Conservation (phyloP, 1,140 invertebrate species). For the Drosophila pandora region DNA sequence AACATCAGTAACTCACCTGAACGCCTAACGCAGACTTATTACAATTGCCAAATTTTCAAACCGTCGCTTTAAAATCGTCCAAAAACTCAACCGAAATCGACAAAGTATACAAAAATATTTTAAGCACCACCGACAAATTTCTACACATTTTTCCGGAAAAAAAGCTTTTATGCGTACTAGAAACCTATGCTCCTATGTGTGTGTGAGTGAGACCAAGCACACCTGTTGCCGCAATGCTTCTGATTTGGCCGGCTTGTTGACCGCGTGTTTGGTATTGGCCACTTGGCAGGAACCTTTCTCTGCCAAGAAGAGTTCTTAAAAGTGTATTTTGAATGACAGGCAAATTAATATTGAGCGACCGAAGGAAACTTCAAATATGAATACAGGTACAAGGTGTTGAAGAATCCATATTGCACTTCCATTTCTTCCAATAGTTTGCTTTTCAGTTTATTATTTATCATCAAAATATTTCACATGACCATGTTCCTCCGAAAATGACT, state of each 20-base stretch:
- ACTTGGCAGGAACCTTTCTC: conserved; percentile 22
- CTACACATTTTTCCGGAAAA: conserved; percentile 24
- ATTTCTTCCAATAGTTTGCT: not conserved
- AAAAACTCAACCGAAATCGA: conserved; percentile 18
- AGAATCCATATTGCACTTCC: not conserved
- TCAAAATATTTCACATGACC: too few relatives aligned
- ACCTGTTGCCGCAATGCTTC: conserved; percentile 64
- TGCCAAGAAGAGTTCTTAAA: conserved; percentile 11
- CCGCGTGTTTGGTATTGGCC: conserved; percentile 33
- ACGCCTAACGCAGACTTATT: conserved; percentile 18
- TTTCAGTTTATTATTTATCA: not conserved
- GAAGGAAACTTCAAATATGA: conserved; percentile 78
- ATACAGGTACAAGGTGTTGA: conserved; percentile 60
- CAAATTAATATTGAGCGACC: conserved; percentile 46
- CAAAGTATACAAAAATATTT: not conserved
- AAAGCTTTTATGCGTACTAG: conserved; percentile 43
- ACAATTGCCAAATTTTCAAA: conserved; percentile 63
- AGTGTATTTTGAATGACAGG: conserved; percentile 46
- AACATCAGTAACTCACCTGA: conserved; percentile 19
- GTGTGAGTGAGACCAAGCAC: conserved; percentile 55
- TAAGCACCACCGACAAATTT: conserved; percentile 45
- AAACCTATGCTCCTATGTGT: conserved; percentile 6
- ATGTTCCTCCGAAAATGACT: too few relatives aligned
- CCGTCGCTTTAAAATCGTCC: conserved; percentile 50
- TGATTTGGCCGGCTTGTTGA: conserved; percentile 19